Percentiles rank a stretch among this genome's conserved stretches.
These are phyloP conservation scores for Mercenaria mercenaria DNA, from an alignment of 1,140 invertebrate species.

Conservation along the genomic window DNA sequence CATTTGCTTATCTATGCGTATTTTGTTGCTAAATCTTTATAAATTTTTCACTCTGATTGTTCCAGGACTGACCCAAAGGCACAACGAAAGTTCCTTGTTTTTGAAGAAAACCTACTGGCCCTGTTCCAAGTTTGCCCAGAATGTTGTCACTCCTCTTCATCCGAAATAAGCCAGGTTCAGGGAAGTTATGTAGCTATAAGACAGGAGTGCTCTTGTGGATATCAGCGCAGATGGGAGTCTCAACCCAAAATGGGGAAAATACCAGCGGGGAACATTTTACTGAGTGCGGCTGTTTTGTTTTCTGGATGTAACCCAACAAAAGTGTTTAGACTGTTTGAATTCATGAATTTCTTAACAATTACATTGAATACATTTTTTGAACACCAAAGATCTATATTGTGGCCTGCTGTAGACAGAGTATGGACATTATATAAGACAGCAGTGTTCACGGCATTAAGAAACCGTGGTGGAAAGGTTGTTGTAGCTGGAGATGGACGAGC, in stretches of 20 bases:
- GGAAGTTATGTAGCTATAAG: not conserved
- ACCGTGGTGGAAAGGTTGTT: not conserved
- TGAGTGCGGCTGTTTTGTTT: constrained; percentile 19
- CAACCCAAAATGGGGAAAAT: not conserved
- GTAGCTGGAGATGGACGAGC: constrained; percentile 48
- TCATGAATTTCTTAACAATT: constrained; percentile 7
- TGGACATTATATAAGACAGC: not conserved
- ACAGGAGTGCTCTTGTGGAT: not conserved
- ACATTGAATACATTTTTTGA: not conserved
- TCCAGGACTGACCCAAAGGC: not conserved
- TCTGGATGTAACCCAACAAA: constrained; percentile 34
- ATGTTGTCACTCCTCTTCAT: not conserved
- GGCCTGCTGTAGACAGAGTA: not conserved
- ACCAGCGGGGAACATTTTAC: constrained; percentile 12
- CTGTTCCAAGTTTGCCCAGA: not conserved
- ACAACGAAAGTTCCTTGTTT: constrained; percentile 11
- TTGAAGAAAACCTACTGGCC: not conserved
- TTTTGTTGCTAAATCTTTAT: too few species aligned
- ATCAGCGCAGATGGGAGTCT: not conserved
- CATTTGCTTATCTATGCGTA: too few species aligned
- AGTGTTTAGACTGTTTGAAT: not conserved
- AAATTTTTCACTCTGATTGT: too few species aligned
- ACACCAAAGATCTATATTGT: not conserved
- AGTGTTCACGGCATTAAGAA: not conserved
- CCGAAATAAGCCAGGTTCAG: not conserved